Evolutionary conservation across 2,113 vertebrate genomes (phyloP), one percentile per base, ranked within the genome.

Genomic region (Passer montanus): DNA sequence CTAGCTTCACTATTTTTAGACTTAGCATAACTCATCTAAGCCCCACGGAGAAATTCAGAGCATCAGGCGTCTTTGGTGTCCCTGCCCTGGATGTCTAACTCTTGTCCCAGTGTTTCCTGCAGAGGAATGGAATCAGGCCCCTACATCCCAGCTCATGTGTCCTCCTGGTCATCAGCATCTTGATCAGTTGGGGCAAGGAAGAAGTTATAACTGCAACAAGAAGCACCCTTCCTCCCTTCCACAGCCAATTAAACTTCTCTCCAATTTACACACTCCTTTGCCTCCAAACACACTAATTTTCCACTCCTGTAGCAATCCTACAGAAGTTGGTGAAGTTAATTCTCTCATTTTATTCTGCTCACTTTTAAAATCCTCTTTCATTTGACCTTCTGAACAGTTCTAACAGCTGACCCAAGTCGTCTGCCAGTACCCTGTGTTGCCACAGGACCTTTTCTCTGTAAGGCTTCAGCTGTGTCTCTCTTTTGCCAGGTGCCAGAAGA

Each of bases 91-190:
- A 43, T 72, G 15, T 83, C 6, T 52, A 87, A 70, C 18, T 22
- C 9, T 70, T 59, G 6, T 20, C 15, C 17, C 30, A 0, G 2
- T 75, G 28, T 35, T 70, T 75, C 26, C 19, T 82, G 52, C 52
- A 53, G 0, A 0, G 62, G 35, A 43, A 53, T 13, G 27, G 67
- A 67, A 85, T 49, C n/a, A n/a, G 19, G 14, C 13, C 13, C 39
- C 26, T 28, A 4, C 19, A 35, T 89, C 24, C 19, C 0, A 0
- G 23, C 31, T 49, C 0, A 0, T 37, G 16, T 30, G 6, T 19
- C 49, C 15, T 77, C 16, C 63, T 73, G 49, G 11, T 79, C 66
- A 12, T 44, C 52, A 62, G 19, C 47, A 52, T 39, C 67, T 83
- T n/a, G 12, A 31, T 47, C 53, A 26, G 13, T 0, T 27, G 49